These are phyloP conservation scores for Chrysomela aeneicollis DNA, from an alignment of 2,888 invertebrate genomes.

Conservation along the genomic window DNA sequence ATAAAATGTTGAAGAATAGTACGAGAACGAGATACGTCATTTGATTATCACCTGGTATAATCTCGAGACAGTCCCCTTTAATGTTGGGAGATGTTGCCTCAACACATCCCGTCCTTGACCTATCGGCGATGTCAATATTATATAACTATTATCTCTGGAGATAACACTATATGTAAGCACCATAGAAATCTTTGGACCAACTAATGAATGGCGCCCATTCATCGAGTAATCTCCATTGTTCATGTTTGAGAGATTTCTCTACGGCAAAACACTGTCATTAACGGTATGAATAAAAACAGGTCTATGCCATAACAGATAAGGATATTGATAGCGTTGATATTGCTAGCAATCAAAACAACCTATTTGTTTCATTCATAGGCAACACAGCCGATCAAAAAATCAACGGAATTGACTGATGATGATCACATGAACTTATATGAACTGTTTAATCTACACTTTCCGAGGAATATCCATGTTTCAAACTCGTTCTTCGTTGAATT, in stretches of 20 bases:
- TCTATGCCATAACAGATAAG: too few species aligned
- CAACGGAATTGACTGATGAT: too few species aligned
- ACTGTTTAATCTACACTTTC: too few species aligned
- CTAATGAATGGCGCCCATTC: not conserved
- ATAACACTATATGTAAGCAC: not conserved
- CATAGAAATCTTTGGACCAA: not conserved
- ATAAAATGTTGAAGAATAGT: too few species aligned
- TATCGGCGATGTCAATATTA: not conserved
- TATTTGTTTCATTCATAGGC: too few species aligned
- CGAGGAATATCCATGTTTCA: too few species aligned
- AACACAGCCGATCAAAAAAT: too few species aligned
- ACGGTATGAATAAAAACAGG: not conserved
- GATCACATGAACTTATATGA: too few species aligned
- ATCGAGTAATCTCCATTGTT: not conserved
- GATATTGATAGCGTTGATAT: too few species aligned
- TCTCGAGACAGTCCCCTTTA: not conserved
- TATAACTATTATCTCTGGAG: not conserved
- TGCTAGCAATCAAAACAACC: not conserved
- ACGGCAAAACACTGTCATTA: not conserved
- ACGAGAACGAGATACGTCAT: too few species aligned
- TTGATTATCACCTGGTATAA: not conserved
- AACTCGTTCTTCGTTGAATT: too few species aligned
- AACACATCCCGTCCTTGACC: not conserved
- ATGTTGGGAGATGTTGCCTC: not conserved
- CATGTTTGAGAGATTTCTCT: too few species aligned